Conservation (phyloP, 2,797 vertebrate genomes). For the Lutjanus campechanus region DNA sequence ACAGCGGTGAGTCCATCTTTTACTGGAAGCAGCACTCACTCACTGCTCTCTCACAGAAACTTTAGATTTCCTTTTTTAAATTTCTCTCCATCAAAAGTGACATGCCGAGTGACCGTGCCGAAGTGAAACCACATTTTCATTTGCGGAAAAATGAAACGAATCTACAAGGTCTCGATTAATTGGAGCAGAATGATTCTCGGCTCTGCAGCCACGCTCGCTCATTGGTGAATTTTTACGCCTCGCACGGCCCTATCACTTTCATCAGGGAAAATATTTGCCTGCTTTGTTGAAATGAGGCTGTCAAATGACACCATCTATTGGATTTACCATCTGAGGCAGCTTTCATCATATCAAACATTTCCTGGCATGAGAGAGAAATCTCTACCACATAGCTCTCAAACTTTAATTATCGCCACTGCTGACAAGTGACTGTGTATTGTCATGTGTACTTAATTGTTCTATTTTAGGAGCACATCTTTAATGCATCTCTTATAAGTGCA, state of each 20-base stretch:
- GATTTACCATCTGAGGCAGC: conserved; percentile 14
- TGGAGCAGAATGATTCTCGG: not conserved
- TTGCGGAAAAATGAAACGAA: conserved; percentile 1
- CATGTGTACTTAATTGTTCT: not conserved
- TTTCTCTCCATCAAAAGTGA: not conserved
- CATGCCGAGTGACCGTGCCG: not conserved
- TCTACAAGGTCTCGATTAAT: not conserved
- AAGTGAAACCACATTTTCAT: not conserved
- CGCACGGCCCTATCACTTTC: conserved; percentile 2
- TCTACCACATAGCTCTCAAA: not conserved
- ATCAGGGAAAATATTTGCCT: conserved; percentile 18
- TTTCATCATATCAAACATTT: conserved; percentile 8
- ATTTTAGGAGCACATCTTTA: not conserved
- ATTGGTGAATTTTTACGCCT: conserved; percentile 5
- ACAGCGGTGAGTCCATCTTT: not conserved
- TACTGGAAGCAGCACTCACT: not conserved
- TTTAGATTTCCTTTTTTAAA: conserved; percentile 8
- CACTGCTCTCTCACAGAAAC: not conserved
- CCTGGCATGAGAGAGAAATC: not conserved
- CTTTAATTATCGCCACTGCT: too few relatives aligned
- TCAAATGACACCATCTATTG: conserved; percentile 7
- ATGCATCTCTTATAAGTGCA: not conserved
- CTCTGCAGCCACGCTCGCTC: not conserved
- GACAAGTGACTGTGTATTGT: not conserved
- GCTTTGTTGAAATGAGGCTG: conserved; percentile 13